A percentile compares a stretch with the other conserved stretches of the same genome.
Evolutionary conservation across 1,140 invertebrate genomes (phyloP).

Genomic region (fruit fly (Drosophila melanogaster)): DNA sequence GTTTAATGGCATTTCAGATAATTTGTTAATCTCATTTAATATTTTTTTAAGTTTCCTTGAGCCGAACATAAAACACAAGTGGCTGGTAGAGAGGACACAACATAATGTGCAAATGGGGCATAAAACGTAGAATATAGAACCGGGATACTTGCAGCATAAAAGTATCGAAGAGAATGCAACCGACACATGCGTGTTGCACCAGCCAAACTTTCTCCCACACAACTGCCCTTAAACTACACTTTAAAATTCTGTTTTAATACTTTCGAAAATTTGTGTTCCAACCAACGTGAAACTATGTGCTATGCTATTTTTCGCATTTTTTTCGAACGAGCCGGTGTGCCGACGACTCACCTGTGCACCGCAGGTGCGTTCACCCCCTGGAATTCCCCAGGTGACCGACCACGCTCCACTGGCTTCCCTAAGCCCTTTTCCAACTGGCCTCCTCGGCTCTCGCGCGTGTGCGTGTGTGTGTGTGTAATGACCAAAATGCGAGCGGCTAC

Average conservation of each 20-base stretch:
- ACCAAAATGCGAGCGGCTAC: conserved; percentile 30
- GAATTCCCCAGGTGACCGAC: conserved; percentile 27
- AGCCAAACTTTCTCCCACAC: too few species aligned
- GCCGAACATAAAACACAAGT: background rate
- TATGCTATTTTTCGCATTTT: conserved; percentile 3
- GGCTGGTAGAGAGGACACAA: too few species aligned
- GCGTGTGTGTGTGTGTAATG: conserved; percentile 22
- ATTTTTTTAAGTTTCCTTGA: too few species aligned
- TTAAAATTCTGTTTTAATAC: background rate
- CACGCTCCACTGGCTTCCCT: conserved; percentile 48
- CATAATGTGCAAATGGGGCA: too few species aligned
- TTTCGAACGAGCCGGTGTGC: background rate
- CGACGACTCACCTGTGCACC: background rate
- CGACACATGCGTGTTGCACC: too few species aligned
- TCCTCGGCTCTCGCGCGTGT: background rate
- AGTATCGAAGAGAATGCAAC: too few species aligned
- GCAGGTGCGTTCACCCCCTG: conserved; percentile 39
- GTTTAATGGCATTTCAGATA: conserved; percentile 23
- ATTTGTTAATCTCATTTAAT: conserved; percentile 10
- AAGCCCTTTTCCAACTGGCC: conserved; percentile 25
- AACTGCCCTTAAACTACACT: too few species aligned
- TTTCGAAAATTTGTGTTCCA: background rate
- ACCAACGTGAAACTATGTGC: conserved; percentile 4
- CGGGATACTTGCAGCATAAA: too few species aligned
- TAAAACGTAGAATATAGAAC: background rate